Percentiles rank a stretch among this genome's conserved stretches.
These are phyloP conservation scores for Pemphigus obesinymphae DNA, from an alignment of 1,140 invertebrate genomes.

Conservation along the genomic window DNA sequence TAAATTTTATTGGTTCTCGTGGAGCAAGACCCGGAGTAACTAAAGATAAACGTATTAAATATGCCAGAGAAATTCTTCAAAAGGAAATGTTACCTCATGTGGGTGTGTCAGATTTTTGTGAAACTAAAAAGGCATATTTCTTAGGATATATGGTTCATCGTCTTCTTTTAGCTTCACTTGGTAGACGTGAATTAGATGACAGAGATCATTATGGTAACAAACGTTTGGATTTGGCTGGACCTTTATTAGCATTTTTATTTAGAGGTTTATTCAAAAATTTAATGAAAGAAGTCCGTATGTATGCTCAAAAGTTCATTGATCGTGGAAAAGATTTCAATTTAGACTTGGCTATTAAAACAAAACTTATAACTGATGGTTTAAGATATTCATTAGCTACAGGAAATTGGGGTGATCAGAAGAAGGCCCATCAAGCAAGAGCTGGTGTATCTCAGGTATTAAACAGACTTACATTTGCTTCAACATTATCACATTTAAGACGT, in stretches of 20 bases:
- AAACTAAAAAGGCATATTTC: slow-evolving; percentile 98
- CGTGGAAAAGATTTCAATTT: slow-evolving; percentile 97
- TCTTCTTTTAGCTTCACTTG: slow-evolving; percentile 86
- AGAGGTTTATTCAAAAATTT: slow-evolving; percentile 89
- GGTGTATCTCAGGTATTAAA: slow-evolving; percentile 92
- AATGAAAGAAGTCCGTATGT: slow-evolving; percentile 93
- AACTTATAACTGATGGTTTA: slow-evolving; percentile 97
- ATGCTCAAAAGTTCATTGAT: slow-evolving; percentile 98
- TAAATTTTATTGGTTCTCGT: slow-evolving; percentile 96
- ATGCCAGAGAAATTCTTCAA: slow-evolving; percentile 96
- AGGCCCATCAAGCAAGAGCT: slow-evolving; percentile 95
- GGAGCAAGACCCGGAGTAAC: slow-evolving; percentile 96
- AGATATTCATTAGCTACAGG: slow-evolving; percentile 96
- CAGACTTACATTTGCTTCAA: slow-evolving; percentile 94
- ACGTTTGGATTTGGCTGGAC: slow-evolving; percentile 92
- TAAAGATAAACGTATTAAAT: slow-evolving; percentile 97
- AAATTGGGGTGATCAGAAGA: slow-evolving; percentile 99
- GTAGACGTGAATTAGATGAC: slow-evolving; percentile 92
- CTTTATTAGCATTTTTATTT: slow-evolving; percentile 91
- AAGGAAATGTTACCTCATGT: slow-evolving; percentile 99
- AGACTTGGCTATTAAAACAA: slow-evolving; percentile 94
- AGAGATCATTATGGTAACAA: slow-evolving; percentile 99
- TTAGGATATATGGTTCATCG: slow-evolving; percentile 65
- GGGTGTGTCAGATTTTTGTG: slow-evolving; percentile 97
- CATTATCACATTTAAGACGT: slow-evolving; percentile 91